These are phyloP conservation scores for Pachypanchax playfairii DNA, from an alignment of 2,113 vertebrate species.

Conservation along the genomic window DNA sequence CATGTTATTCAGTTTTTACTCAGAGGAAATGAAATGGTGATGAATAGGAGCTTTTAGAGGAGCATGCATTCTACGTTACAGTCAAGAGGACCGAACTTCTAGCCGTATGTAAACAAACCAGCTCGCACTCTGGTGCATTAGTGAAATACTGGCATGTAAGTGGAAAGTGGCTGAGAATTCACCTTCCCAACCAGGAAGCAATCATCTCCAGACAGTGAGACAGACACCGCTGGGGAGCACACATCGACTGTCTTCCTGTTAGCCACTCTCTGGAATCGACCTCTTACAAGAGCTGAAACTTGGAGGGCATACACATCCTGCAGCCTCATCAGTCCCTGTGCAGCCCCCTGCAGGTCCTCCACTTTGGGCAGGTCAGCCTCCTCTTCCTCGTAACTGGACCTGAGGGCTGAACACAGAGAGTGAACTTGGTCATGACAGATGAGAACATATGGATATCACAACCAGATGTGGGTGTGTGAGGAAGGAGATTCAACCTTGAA, in stretches of 20 bases:
- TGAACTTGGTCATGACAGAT: constrained; percentile 44
- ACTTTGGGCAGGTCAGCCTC: constrained; percentile 82
- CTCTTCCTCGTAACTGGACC: constrained; percentile 78
- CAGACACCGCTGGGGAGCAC: constrained; percentile 75
- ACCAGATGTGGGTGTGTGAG: constrained; percentile 49
- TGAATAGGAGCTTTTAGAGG: no score
- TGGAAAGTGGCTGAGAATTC: neutral
- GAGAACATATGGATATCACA: constrained; percentile 29
- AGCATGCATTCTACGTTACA: neutral
- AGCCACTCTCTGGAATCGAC: constrained; percentile 80
- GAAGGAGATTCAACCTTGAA: constrained; percentile 76
- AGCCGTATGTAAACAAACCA: neutral
- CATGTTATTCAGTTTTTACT: no score
- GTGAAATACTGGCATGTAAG: neutral
- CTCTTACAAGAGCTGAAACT: constrained; percentile 82
- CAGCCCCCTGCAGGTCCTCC: constrained; percentile 89
- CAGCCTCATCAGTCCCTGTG: constrained; percentile 87
- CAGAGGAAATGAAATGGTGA: no score
- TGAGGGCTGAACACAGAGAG: constrained; percentile 80
- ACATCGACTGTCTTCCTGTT: constrained; percentile 66
- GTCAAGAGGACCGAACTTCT: neutral
- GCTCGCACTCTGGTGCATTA: neutral
- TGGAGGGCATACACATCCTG: constrained; percentile 91
- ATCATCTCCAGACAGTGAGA: constrained; percentile 87
- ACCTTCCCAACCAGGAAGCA: constrained; percentile 96